These are phyloP conservation scores for Sebastes goodei DNA, from an alignment of 2,797 vertebrate species.

Conservation along the genomic window DNA sequence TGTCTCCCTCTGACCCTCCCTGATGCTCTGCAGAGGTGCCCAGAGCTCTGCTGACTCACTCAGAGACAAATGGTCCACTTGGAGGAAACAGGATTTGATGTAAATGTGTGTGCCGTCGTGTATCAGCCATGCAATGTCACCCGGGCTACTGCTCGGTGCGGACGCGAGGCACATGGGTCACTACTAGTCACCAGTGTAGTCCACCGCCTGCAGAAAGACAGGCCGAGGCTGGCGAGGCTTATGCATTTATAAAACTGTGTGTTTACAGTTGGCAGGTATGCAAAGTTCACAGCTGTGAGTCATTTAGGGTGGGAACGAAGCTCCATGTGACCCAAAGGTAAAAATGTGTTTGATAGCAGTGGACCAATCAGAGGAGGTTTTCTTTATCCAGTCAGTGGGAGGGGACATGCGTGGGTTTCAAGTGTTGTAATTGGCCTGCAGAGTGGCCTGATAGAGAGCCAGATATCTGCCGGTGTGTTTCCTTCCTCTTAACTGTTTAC, in stretches of 20 bases:
- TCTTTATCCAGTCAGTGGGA: conserved; percentile 11
- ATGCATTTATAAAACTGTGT: conserved; percentile 29
- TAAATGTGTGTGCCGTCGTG: conserved; percentile 53
- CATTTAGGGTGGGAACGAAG: conserved; percentile 4
- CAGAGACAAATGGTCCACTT: conserved; percentile 71
- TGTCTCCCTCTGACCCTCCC: conserved; percentile 63
- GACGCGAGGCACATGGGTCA: conserved; percentile 35
- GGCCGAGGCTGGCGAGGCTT: conserved; percentile 9
- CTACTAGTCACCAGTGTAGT: neutral
- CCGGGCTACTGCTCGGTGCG: conserved; percentile 1
- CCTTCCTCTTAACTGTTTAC: conserved; percentile 45
- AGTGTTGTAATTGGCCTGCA: conserved; percentile 35
- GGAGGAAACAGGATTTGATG: conserved; percentile 71
- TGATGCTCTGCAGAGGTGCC: conserved; percentile 69
- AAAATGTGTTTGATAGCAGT: neutral
- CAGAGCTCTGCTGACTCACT: conserved; percentile 76
- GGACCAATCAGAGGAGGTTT: neutral
- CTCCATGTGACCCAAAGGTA: neutral
- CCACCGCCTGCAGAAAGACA: conserved; percentile 1
- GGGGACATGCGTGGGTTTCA: conserved; percentile 17
- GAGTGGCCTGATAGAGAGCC: conserved; percentile 44
- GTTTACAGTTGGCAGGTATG: conserved; percentile 16
- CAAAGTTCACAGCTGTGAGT: conserved; percentile 45
- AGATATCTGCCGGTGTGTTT: conserved; percentile 37
- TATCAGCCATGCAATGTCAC: conserved; percentile 50